phyloP scores from a whole-genome alignment of 2,888 invertebrate genomes.

The Palloptera scutellata region DNA sequence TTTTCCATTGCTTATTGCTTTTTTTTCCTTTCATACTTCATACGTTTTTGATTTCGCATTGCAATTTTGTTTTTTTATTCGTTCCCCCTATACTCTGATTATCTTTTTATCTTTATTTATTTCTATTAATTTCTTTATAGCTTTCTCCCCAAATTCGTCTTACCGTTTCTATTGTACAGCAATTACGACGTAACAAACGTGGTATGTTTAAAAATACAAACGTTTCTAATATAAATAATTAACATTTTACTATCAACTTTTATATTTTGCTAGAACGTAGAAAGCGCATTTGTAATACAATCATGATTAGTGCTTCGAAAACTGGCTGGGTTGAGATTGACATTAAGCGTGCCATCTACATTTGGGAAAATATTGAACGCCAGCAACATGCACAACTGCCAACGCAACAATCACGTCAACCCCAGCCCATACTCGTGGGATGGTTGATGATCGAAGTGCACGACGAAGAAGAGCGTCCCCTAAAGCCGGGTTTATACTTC shows the following conservation, averaged over 20 bases:
- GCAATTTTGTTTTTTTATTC: too few relatives aligned
- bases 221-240: conserved; percentile 27
- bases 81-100: too few relatives aligned
- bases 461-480: conserved; percentile 61
- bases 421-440: conserved; percentile 54
- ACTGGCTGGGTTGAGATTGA: conserved; percentile 63
- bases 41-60: too few relatives aligned
- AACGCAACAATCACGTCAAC: conserved; percentile 42
- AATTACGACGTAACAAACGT: conserved; percentile 57
- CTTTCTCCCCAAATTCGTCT: conserved; percentile 60
- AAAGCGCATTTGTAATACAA: conserved; percentile 62
- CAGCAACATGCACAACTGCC: conserved; percentile 38
- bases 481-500: conserved; percentile 60
- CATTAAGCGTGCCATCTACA: conserved; percentile 60
- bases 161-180: conserved; percentile 60
- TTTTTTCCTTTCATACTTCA: too few relatives aligned
- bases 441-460: conserved; percentile 61
- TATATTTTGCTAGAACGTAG: conserved; percentile 51
- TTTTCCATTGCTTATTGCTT: too few relatives aligned
- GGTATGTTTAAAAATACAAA: conserved; percentile 47
- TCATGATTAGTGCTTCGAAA: conserved; percentile 60
- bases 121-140: conserved; percentile 7
- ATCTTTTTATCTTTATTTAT: background rate
- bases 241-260: conserved; percentile 30
- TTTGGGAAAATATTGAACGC: conserved; percentile 56